Base-by-base conservation (phyloP, 2,888 invertebrate species). In the Polietes domitor region DNA sequence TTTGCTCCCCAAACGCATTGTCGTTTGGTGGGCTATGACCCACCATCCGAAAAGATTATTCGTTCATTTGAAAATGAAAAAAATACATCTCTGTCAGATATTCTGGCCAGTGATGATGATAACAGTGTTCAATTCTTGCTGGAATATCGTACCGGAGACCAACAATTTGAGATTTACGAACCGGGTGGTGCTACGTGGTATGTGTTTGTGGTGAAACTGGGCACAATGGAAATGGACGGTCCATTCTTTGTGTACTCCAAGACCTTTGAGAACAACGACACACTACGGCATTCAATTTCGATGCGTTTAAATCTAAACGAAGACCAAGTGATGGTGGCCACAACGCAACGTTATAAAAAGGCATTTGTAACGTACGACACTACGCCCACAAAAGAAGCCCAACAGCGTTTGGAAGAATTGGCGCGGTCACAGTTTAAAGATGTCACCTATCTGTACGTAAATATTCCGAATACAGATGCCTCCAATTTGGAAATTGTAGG, bases 1-100 rank as follows among this genome's bases (percentile, higher is more conserved):
- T 89, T 94, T 80, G 94, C 95, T 0, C 93, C 94, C 2, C 87
- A 94, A n/a, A 94, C 94, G 72, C 94, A 95, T 85, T 96, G 95
- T 88, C 94, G 96, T 5, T 92, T 97, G 28, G 96, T 96, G 21
- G 94, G 93, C 77, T 97, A 95, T 88, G 94, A 96, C 88, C 93
- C 94, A 76, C 91, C 89, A 1, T 86, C 88, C 53, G 95, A 95
- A 85, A 93, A 94, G 10, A 94, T 96, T 28, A 94, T 95, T 84
- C 93, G 94, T 83, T 96, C 95, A 78, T 95, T 95, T 88, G 95
- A 96, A 83, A 86, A 85, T 24, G 91, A 94, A 68, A 90, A 93
- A 21, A 89, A 90, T 73, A 87, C 88, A 2, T 92, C 93, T 0
- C 50, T 90, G 26, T 87, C 88, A 9, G 89, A 89, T n/a, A 78